A percentile compares a stretch with the other conserved stretches of the same genome.
Evolutionary conservation across 92 coral and sea anemone species (phyloP).

Genomic region (Epizoanthus illoricatus): DNA sequence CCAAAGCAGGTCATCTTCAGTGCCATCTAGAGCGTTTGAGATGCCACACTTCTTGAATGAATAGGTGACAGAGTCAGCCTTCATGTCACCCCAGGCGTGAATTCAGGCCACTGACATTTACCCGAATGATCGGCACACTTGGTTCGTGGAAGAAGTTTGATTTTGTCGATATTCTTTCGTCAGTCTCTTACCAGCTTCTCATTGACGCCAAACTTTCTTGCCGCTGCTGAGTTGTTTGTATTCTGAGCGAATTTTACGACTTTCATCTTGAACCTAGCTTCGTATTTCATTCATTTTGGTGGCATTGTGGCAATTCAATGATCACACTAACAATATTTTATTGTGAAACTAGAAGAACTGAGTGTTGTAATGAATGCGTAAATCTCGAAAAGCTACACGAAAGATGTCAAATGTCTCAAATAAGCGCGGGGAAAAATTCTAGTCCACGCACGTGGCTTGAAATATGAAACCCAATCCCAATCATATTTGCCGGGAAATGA

Average conservation of each 20-base stretch:
- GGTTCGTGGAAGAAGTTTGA: neutral
- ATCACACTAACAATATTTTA: neutral
- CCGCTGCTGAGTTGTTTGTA: neutral
- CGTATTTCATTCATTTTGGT: neutral
- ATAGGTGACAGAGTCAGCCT: slow-evolving; percentile 1
- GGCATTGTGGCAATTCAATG: too few relatives aligned
- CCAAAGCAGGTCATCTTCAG: slow-evolving; percentile 1
- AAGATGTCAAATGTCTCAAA: too few relatives aligned
- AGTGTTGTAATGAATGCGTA: neutral
- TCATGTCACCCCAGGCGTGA: neutral
- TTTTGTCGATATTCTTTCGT: neutral
- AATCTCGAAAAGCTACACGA: neutral
- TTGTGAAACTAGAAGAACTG: neutral
- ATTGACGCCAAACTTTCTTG: neutral
- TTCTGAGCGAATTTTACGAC: neutral
- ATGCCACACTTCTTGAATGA: too few relatives aligned
- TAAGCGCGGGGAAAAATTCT: neutral
- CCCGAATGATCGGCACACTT: neutral
- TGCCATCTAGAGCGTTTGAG: neutral
- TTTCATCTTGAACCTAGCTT: too few relatives aligned
- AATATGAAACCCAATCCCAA: too few relatives aligned
- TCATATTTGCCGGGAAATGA: too few relatives aligned
- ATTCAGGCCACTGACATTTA: neutral
- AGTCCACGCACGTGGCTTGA: neutral
- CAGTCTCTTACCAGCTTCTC: too few relatives aligned